phyloP scores from a whole-genome alignment of 2,888 invertebrate species.

The Xestia rhomboidea region DNA sequence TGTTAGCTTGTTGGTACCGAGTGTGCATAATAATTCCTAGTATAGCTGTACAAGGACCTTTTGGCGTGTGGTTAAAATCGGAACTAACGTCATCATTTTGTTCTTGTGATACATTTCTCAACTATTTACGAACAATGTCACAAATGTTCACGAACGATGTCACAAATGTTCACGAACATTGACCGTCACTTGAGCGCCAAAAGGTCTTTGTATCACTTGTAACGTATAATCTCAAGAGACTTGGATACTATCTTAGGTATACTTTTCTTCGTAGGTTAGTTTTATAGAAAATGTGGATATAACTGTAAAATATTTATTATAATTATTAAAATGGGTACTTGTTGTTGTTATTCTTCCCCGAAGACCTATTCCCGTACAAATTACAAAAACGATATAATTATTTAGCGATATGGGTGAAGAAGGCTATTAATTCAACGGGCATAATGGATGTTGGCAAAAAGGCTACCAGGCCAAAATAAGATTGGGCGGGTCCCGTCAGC shows the following conservation, averaged over 20 bases:
- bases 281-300: constrained; percentile 42
- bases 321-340: constrained; percentile 58
- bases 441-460: neutral
- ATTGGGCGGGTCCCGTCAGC: neutral
- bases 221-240: constrained; percentile 50
- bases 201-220: neutral
- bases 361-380: neutral
- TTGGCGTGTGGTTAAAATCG: neutral
- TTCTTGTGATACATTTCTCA: neutral
- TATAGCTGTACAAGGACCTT: neutral
- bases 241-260: constrained; percentile 44
- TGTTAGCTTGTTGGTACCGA: constrained; percentile 28
- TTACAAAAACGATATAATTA: neutral
- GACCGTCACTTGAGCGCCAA: neutral
- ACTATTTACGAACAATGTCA: neutral
- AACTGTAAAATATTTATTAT: constrained; percentile 65
- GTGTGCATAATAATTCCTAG: constrained; percentile 52
- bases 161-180: neutral
- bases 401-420: neutral
- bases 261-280: constrained; percentile 51
- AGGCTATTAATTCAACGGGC: neutral
- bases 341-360: constrained; percentile 16
- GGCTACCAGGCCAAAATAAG: neutral
- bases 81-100: neutral
- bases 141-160: neutral